Conservation (phyloP, 2,888 invertebrate species). For the Calliphora vomitoria region DNA sequence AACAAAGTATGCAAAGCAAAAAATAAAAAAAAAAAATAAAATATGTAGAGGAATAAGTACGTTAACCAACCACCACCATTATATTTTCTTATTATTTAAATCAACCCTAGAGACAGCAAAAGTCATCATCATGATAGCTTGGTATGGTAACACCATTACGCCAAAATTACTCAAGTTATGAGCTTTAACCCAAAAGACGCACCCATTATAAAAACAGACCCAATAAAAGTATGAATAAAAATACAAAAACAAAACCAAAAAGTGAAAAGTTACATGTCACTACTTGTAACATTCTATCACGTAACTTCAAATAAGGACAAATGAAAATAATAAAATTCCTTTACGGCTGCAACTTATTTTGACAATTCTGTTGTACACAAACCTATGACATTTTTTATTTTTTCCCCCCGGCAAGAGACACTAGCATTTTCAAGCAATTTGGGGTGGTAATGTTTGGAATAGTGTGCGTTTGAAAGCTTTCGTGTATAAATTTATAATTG, state of each 20-base stretch:
- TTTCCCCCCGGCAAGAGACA: not conserved
- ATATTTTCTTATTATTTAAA: conserved; percentile 66
- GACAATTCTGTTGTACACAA: conserved; percentile 24
- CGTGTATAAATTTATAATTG: conserved; percentile 48
- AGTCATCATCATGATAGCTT: conserved; percentile 27
- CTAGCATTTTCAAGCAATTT: conserved; percentile 16
- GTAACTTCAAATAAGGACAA: conserved; percentile 61
- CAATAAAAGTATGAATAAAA: conserved; percentile 21
- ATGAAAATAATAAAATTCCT: conserved; percentile 49
- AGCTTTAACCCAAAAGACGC: conserved; percentile 56
- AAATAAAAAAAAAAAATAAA: conserved; percentile 5
- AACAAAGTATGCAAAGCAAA: conserved; percentile 18
- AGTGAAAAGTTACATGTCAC: conserved; percentile 64
- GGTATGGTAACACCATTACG: not conserved
- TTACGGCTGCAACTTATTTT: conserved; percentile 53
- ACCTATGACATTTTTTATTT: conserved; percentile 44
- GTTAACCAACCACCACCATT: conserved; percentile 41
- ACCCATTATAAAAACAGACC: conserved; percentile 48
- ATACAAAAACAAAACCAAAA: not conserved
- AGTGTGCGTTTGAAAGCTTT: conserved; percentile 19
- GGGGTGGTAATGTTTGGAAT: conserved; percentile 31
- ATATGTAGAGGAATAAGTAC: not conserved
- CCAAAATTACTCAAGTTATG: conserved; percentile 20
- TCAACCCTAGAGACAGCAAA: conserved; percentile 59
- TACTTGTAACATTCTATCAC: conserved; percentile 69